These are phyloP conservation scores for Chionomys nivalis DNA, from an alignment of 2,113 vertebrate species.

Conservation along the genomic window DNA sequence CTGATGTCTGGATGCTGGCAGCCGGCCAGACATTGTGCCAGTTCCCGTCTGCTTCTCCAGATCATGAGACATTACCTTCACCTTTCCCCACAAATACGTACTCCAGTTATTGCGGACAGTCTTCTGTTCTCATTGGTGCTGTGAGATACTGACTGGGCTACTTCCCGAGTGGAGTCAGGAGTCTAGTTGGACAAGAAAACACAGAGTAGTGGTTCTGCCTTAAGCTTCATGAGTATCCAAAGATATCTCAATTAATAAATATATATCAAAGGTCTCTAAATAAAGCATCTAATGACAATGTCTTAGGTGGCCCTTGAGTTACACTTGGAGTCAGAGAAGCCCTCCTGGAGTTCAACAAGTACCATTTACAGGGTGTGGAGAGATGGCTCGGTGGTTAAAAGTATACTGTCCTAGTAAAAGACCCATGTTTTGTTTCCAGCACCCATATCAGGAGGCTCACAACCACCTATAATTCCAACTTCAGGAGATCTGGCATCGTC, in stretches of 20 bases:
- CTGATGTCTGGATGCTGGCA: not conserved
- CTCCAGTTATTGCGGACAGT: not conserved
- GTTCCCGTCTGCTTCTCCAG: not conserved
- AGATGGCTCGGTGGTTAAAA: not conserved
- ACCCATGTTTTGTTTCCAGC: not conserved
- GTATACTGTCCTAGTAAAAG: not conserved
- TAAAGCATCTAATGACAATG: not conserved
- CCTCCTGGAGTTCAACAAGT: not conserved
- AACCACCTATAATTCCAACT: not conserved
- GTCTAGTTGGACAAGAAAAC: not conserved
- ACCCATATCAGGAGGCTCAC: not conserved
- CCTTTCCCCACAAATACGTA: not conserved
- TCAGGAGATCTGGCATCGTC: too few relatives aligned
- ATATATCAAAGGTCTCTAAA: too few relatives aligned
- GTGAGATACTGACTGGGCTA: not conserved
- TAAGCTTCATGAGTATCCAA: not conserved
- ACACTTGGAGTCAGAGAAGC: not conserved
- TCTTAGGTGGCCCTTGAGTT: not conserved
- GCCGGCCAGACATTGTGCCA: not conserved
- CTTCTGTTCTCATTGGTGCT: not conserved
- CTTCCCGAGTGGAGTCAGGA: accelerated
- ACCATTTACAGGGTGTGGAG: not conserved
- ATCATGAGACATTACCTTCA: not conserved
- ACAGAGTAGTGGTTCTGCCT: not conserved
- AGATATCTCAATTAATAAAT: too few relatives aligned